These are phyloP conservation scores for Clistopyga incitator DNA, from an alignment of 2,888 invertebrate species.

Conservation along the genomic window DNA sequence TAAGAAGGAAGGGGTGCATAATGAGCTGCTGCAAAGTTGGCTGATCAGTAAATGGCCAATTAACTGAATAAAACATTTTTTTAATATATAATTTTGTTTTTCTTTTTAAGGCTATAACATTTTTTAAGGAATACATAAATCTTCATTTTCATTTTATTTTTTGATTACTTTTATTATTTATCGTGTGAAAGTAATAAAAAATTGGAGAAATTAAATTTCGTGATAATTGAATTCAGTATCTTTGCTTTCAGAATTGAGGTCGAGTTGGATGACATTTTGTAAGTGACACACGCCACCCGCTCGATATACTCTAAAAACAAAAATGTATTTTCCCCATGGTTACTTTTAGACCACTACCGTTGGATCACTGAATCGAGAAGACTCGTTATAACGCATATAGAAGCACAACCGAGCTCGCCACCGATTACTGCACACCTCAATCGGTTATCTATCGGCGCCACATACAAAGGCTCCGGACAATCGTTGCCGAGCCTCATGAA, in stretches of 20 bases:
- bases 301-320: neutral
- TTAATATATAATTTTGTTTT: too few relatives aligned
- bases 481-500: constrained; percentile 54
- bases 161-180: too few relatives aligned
- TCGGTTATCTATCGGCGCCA: constrained; percentile 17
- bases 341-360: constrained; percentile 11
- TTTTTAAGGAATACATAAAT: too few relatives aligned
- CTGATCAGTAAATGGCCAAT: neutral
- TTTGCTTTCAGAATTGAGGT: neutral
- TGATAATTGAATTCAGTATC: constrained; percentile 8
- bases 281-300: too few relatives aligned
- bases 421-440: constrained; percentile 46
- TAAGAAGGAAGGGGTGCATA: neutral
- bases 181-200: constrained; percentile 28
- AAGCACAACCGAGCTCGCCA: constrained; percentile 1
- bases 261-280: neutral
- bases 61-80: neutral
- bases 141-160: too few relatives aligned
- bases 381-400: constrained; percentile 35
- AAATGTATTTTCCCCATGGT: neutral
- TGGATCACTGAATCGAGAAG: constrained; percentile 10
- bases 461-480: constrained; percentile 42
- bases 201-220: constrained; percentile 47
- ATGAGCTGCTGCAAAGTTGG: neutral
- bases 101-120: too few relatives aligned